These are phyloP conservation scores for Wiebesia pumilae DNA, from an alignment of 1,140 invertebrate genomes.

Conservation along the genomic window DNA sequence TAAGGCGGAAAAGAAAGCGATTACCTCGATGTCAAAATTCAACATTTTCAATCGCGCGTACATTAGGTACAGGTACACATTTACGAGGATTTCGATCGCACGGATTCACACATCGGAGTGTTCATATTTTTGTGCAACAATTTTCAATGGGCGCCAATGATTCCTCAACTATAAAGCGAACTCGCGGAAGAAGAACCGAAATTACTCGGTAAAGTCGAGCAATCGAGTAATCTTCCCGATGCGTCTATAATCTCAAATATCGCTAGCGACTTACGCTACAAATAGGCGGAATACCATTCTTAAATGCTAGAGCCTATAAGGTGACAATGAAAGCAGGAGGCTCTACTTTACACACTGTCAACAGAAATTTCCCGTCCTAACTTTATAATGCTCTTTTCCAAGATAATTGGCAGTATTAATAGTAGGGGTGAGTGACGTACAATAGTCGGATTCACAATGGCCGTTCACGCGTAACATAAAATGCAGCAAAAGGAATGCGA, in stretches of 20 bases:
- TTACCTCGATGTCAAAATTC: too few species aligned
- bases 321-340: neutral
- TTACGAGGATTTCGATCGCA: too few species aligned
- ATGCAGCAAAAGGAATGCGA: neutral
- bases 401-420: conserved; percentile 5
- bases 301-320: neutral
- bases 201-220: too few species aligned
- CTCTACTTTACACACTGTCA: neutral
- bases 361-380: neutral
- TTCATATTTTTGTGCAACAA: too few species aligned
- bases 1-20: too few species aligned
- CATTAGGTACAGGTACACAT: too few species aligned
- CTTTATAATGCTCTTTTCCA: conserved; percentile 25
- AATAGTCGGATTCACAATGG: neutral
- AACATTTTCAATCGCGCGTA: too few species aligned
- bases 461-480: too few species aligned
- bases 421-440: neutral
- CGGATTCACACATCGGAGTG: too few species aligned
- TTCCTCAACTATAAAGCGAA: too few species aligned
- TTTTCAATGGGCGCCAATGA: too few species aligned
- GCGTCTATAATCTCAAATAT: conserved; percentile 10
- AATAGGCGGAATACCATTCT: neutral
- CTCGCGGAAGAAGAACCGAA: too few species aligned
- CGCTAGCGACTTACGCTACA: neutral
- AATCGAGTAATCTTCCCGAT: neutral